Base-by-base conservation (phyloP, 2,113 vertebrate genomes). In the Cebidichthys violaceus region DNA sequence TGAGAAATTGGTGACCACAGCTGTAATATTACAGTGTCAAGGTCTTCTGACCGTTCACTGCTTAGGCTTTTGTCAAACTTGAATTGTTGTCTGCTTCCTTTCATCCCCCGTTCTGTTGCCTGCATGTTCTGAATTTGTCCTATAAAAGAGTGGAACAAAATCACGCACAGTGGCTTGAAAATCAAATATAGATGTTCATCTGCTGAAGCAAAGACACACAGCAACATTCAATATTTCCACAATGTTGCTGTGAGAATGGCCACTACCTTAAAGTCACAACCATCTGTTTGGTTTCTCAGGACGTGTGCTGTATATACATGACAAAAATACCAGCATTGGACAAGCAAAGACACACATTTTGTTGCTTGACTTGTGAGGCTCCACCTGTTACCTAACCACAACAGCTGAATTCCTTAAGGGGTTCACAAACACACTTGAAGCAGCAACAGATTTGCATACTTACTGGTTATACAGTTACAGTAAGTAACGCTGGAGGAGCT, bases 1-100 rank as follows among this genome's bases (percentile, higher is more conserved):
- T 70, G 13, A 66, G 64, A 39, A 75, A 43, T 57, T 24, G 45
- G 31, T 57, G 33, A 62, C 71, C 54, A 29, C 15, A 33, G 27
- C 67, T 62, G 31, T 9, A 35, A 70, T 65, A 75, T 79, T 59
- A 67, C 31, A 37, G 29, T 72, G 66, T 62, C 75, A 69, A 35
- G 55, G 18, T 76, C 50, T 54, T 52, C 17, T 41, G 24, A 60
- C 50, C 70, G 22, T 29, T 39, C 2, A 4, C 20, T 54, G 47
- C 33, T 24, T 57, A 6, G 17, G 9, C 65, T 69, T 74, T 74
- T 70, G 41, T 54, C 20, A 79, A 60, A 65, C 15, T 69, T 27
- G 17, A 66, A 60, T 70, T 61, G 60, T 71, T 47, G 27, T 54
- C n/a, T 2, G 15, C 71, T 77, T 82, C 37, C 35, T 70, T 24